Conservation (phyloP, 2,113 vertebrate genomes). For the Desmodus rotundus region DNA sequence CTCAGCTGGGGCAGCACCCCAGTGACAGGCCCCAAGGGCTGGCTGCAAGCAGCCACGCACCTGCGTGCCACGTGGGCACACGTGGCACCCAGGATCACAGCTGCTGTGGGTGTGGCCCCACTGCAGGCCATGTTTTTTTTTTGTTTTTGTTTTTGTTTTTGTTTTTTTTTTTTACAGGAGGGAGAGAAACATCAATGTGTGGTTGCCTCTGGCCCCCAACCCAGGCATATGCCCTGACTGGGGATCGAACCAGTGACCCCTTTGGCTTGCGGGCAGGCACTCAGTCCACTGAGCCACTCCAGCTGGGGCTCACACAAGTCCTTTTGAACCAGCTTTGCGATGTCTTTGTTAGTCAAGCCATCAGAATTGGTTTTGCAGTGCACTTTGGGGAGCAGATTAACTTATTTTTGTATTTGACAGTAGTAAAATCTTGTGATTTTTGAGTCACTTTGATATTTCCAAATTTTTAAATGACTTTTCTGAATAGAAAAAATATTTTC, state of each 20-base stretch:
- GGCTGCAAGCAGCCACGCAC: no score
- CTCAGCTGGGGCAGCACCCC: not conserved
- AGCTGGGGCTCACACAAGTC: no score
- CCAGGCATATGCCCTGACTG: no score
- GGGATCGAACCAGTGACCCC: no score
- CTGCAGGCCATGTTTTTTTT: no score
- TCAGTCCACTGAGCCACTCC: no score
- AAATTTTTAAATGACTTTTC: conserved; percentile 22
- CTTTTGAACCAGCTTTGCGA: not conserved
- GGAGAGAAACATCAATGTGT: no score
- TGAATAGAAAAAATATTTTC: conserved; percentile 19
- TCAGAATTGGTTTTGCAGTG: not conserved
- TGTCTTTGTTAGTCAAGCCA: not conserved
- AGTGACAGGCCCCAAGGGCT: not conserved
- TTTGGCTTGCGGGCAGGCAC: no score
- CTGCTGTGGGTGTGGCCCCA: not conserved
- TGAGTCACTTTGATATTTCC: conserved; percentile 9
- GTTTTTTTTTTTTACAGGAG: no score
- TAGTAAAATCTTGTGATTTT: not conserved
- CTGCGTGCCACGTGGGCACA: accelerated
- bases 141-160: no score
- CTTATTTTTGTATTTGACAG: conserved; percentile 21
- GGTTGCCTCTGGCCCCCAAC: no score
- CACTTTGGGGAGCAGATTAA: conserved; percentile 22
- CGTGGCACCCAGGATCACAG: not conserved